Percentiles rank a stretch among this genome's conserved stretches.
Conservation (phyloP, 1,140 invertebrate species). For the Eumaeus atala region DNA sequence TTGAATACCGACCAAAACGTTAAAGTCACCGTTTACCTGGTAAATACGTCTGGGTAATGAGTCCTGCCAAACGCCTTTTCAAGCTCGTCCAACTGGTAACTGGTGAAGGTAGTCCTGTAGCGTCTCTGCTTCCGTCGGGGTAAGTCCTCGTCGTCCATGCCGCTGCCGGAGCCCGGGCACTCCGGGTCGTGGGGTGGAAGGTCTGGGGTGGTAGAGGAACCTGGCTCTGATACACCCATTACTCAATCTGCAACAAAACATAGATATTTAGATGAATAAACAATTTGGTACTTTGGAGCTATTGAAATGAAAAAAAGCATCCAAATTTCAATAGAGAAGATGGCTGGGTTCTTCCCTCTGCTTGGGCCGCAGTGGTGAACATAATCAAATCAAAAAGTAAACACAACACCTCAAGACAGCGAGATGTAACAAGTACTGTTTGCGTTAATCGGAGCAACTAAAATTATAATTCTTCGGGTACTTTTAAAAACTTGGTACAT, state of each 20-base stretch:
- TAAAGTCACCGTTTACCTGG: constrained; percentile 81
- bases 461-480: too few relatives aligned
- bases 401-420: too few relatives aligned
- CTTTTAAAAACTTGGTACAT: too few relatives aligned
- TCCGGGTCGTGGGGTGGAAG: constrained; percentile 75
- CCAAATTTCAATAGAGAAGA: too few relatives aligned
- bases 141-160: constrained; percentile 86
- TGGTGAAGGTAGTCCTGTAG: constrained; percentile 95
- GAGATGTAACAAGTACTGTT: too few relatives aligned
- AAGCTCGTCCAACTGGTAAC: constrained; percentile 95
- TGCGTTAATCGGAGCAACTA: too few relatives aligned
- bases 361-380: too few relatives aligned
- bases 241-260: constrained; percentile 29
- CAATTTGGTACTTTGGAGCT: too few relatives aligned
- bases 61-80: constrained; percentile 98
- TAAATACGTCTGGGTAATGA: constrained; percentile 99
- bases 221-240: constrained; percentile 60
- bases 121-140: constrained; percentile 93
- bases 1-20: not conserved
- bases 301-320: too few relatives aligned
- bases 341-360: too few relatives aligned
- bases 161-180: constrained; percentile 82
- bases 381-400: too few relatives aligned
- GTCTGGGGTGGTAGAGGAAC: constrained; percentile 54
- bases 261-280: not conserved